Evolutionary conservation across 1,140 invertebrate species (phyloP), one percentile per base, ranked within the genome.

Genomic region (Polyergus mexicanus): DNA sequence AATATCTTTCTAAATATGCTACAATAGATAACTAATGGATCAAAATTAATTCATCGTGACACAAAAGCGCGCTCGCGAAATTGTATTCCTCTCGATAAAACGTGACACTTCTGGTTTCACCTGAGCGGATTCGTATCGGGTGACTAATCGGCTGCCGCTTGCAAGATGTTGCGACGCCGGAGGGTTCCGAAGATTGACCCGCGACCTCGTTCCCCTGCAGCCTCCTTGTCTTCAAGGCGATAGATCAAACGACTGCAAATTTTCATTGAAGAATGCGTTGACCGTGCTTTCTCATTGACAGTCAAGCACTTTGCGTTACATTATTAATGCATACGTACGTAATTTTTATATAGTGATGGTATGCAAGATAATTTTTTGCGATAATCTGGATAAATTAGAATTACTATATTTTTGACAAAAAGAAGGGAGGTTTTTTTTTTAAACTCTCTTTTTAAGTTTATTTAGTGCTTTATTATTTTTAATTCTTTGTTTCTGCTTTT

Each of bases 131-230:
- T 84, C 58, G 88, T 88, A 92, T 93, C 91, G 84, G 85, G 86
- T 93, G 91, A 93, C 91, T 91, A 91, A 92, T 92, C 90, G 86
- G 78, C 72, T 75, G 85, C 87, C 89, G 92, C 89, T 76, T 90
- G 92, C 92, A 93, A 93, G 91, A 93, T 92, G 92, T 92, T 91
- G 51, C 88, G 54, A 86, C 74, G 68, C 77, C 71, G 68, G 47
- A 77, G 54, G 69, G 60, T 22, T 84, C 25, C 22, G 58, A 68
- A 63, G 60, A 78, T 54, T 41, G 19, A 38, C 56, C 75, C 72
- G 58, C 47, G 68, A 74, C 86, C 62, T 65, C n/a, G 35, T 66
- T 47, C 76, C 72, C 25, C 41, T n/a, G 41, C 38, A 47, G 8
- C 63, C 41, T 60, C 10, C 78, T 44, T 76, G 81, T 77, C 58